A percentile compares a stretch with the other conserved stretches of the same genome.
Conservation (phyloP, 2,888 invertebrate genomes). For the Pseudococcus jackbeardsleyi region DNA sequence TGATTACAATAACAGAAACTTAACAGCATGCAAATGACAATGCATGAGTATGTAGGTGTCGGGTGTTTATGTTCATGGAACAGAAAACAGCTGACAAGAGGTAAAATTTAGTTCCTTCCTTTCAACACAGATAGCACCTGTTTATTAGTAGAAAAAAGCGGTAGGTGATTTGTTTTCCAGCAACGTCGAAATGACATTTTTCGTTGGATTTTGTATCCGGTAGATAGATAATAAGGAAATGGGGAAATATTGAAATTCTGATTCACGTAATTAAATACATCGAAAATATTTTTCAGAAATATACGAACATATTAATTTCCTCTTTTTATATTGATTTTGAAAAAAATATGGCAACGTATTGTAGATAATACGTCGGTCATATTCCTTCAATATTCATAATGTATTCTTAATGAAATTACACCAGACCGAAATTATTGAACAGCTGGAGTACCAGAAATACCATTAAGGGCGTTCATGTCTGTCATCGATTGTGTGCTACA, state of each 20-base stretch:
- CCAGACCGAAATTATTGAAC: not conserved
- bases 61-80: not conserved
- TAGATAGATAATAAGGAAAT: not conserved
- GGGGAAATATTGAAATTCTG: not conserved
- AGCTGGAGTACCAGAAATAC: no score
- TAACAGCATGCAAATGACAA: not conserved
- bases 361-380: not conserved
- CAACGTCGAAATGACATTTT: not conserved
- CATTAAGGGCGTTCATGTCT: no score
- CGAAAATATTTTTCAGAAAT: not conserved
- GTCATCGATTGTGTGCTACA: no score
- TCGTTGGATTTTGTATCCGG: not conserved
- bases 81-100: not conserved
- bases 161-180: not conserved
- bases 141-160: not conserved
- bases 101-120: not conserved
- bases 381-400: not conserved
- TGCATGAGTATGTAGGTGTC: not conserved
- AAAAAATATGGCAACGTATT: not conserved
- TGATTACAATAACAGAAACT: not conserved
- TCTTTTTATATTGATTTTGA: not conserved
- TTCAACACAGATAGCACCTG: constrained; percentile 3
- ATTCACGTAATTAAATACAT: not conserved
- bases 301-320: not conserved
- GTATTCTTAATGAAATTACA: not conserved